Percentiles rank a stretch among this genome's conserved stretches.
Evolutionary conservation across 1,140 invertebrate genomes (phyloP).

Genomic region (Orchesella cincta): DNA sequence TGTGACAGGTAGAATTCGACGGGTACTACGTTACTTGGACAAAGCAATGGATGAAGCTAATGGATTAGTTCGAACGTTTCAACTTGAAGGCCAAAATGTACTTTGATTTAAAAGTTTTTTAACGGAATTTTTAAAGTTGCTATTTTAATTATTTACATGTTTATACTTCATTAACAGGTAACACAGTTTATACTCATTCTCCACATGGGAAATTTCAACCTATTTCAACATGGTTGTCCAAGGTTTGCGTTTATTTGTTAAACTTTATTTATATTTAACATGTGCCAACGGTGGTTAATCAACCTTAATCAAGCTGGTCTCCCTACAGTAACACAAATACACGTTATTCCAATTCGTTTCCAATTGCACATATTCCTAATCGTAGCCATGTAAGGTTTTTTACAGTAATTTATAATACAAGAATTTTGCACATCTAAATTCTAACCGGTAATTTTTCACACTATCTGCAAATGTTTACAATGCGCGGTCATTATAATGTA

Average conservation of each 20-base stretch:
- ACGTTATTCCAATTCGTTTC: neutral
- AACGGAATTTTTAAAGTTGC: neutral
- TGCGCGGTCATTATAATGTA: no score
- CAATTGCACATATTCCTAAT: no score
- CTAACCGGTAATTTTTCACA: no score
- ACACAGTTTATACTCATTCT: neutral
- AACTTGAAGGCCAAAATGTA: constrained; percentile 6
- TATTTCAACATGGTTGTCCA: neutral
- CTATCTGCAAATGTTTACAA: no score
- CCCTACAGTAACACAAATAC: neutral
- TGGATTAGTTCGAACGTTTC: neutral
- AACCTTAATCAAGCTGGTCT: no score
- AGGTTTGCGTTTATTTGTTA: neutral
- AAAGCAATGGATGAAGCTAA: constrained; percentile 1
- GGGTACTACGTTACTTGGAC: neutral
- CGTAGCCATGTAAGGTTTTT: no score
- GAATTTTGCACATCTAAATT: no score
- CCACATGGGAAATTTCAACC: neutral
- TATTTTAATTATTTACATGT: neutral
- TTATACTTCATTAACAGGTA: neutral
- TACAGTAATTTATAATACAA: no score
- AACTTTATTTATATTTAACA: no score
- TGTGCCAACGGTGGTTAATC: no score
- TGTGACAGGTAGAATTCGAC: neutral
- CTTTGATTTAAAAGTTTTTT: neutral